Evolutionary conservation across 2,797 vertebrate genomes (phyloP).

Genomic region (Eulemur mongoz): DNA sequence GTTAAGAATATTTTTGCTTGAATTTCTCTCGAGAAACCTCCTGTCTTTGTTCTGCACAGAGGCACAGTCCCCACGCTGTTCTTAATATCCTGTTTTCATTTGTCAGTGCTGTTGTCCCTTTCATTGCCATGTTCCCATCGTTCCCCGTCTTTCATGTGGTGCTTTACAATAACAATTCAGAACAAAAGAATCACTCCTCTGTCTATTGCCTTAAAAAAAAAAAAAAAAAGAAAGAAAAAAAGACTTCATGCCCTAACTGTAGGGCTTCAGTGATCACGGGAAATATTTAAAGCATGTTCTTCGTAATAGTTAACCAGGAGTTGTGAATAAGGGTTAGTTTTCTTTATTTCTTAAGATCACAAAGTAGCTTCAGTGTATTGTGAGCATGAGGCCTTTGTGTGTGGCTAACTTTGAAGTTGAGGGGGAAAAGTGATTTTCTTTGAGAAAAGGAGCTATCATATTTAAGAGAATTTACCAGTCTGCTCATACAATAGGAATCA

Average conservation of each 20-base stretch:
- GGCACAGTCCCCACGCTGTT: neutral
- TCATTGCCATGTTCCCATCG: constrained; percentile 55
- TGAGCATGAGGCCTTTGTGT: constrained; percentile 47
- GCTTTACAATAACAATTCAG: constrained; percentile 52
- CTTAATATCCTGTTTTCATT: constrained; percentile 69
- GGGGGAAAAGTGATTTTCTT: constrained; percentile 46
- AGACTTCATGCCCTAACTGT: neutral
- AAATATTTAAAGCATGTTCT: constrained; percentile 62
- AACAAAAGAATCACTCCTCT: constrained; percentile 71
- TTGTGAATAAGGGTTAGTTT: constrained; percentile 42
- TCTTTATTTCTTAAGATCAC: constrained; percentile 45
- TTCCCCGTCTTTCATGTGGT: constrained; percentile 50
- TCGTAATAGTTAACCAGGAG: constrained; percentile 57
- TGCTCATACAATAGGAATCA: constrained; percentile 4
- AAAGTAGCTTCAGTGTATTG: constrained; percentile 43
- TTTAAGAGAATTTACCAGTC: constrained; percentile 37
- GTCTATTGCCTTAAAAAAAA: constrained; percentile 53
- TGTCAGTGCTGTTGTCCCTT: constrained; percentile 35
- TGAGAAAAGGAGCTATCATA: constrained; percentile 53
- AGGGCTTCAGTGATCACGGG: constrained; percentile 59
- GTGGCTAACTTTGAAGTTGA: constrained; percentile 63
- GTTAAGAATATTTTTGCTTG: constrained; percentile 47
- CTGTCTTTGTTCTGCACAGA: constrained; percentile 40
- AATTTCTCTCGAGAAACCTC: constrained; percentile 53
- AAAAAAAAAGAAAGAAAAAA: constrained; percentile 19